A percentile compares a stretch with the other conserved stretches of the same genome.
phyloP scores from a whole-genome alignment of 30 jellyfish, hydroid and myxozoan species.

The Clytia hemisphaerica region DNA sequence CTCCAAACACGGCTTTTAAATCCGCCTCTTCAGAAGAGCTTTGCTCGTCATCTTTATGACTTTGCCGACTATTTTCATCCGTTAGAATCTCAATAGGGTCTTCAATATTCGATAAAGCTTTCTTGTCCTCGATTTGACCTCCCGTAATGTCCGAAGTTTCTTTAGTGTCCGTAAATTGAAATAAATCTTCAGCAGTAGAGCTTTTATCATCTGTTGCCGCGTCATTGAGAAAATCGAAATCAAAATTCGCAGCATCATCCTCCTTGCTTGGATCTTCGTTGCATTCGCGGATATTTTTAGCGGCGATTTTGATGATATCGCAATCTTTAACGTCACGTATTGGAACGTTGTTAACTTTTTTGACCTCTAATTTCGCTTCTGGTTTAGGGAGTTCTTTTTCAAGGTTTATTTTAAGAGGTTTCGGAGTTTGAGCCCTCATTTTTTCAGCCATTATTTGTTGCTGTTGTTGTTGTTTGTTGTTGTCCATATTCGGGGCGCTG shows the following conservation, averaged over 20 bases:
- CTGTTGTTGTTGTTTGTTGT: too few relatives aligned
- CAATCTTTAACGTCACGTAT: too few relatives aligned
- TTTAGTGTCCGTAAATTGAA: neutral
- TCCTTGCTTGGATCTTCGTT: neutral
- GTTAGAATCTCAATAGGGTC: neutral
- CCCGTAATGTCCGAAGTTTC: neutral
- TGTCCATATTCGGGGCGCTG: too few relatives aligned
- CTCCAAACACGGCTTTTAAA: too few relatives aligned
- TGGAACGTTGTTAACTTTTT: too few relatives aligned
- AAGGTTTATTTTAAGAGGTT: too few relatives aligned
- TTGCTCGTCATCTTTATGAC: neutral
- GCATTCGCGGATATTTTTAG: neutral
- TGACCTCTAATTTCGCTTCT: too few relatives aligned
- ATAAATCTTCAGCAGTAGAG: neutral
- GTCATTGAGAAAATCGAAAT: slow-evolving; percentile 23
- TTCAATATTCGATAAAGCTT: neutral
- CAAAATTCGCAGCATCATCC: neutral
- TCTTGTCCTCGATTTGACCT: neutral
- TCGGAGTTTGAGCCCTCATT: too few relatives aligned
- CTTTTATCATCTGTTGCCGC: slow-evolving; percentile 7
- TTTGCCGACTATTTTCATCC: slow-evolving; percentile 11
- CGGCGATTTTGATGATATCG: too few relatives aligned
- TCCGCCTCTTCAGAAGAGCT: slow-evolving; percentile 24
- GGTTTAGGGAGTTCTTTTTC: too few relatives aligned
- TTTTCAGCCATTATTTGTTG: too few relatives aligned